Evolutionary conservation across 2,113 vertebrate genomes (phyloP), one percentile per base, ranked within the genome.

Genomic region (Salvelinus alpinus): DNA sequence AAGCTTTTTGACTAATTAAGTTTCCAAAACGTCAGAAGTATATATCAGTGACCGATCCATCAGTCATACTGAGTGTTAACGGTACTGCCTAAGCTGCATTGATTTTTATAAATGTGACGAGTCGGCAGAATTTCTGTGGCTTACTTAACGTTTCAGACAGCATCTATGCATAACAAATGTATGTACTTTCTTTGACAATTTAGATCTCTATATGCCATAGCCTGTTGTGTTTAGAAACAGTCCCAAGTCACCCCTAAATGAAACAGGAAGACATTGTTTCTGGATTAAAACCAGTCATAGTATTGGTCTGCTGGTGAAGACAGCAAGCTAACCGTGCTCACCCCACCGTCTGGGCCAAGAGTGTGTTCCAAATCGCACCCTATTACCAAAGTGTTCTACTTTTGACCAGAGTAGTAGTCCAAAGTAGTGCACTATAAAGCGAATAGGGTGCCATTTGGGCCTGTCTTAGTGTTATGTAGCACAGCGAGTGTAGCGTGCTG

Each of bases 1-100:
- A 20, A 78, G 62, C 71, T 72, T 77, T 67, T 34, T 66, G 71
- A 74, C 64, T 34, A 76, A 82, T 73, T 57, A 78, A 27, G 59
- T 80, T 77, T 69, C 71, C 62, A 64, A 62, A 76, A 66, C 67
- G 54, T 64, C 38, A 73, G 31, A 67, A 76, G 29, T 68, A 70
- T 60, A 29, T 57, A 84, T 66, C 51, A 44, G 34, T 72, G 60
- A 75, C 59, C 64, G 68, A 59, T 71, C 70, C 29, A 73, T 71
- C 48, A 70, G 66, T 73, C 70, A 64, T 20, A 24, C 29, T 48
- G 60, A 67, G 51, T 62, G 70, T 80, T 81, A 64, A 74, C 31
- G 11, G 54, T 13, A 12, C 57, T 24, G 18, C 24, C 54, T 68
- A 64, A 20, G 71, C 64, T 54, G 34, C 48, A 20, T 59, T 66